Evolutionary conservation across 2,888 invertebrate genomes (phyloP), one percentile per base, ranked within the genome.

Genomic region (Hirtodrosophila confusa): DNA sequence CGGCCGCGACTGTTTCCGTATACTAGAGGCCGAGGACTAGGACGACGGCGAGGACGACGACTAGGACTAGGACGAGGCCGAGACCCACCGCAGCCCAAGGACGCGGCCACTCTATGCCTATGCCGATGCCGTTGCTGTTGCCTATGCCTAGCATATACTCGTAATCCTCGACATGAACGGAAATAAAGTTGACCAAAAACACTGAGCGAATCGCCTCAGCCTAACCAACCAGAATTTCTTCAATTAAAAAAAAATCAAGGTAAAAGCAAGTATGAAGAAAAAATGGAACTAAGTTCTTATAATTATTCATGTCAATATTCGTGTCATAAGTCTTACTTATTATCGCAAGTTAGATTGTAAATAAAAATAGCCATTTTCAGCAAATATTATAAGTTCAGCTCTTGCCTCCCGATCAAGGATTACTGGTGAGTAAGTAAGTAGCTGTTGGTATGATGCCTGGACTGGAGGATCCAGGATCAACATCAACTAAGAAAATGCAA

Each of bases 1-100:
- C 37, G 61, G 70, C 61, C 49, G 45, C 56, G 50, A 63, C 53
- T 54, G 45, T 43, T 51, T 55, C 69, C 48, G 47, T 31, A 35
- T 35, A 63, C 17, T 17, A 17, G 6, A 50, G 17, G 2, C 17
- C 17, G 17, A 17, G 17, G n/a, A n/a, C n/a, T n/a, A n/a, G n/a
- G n/a, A n/a, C n/a, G n/a, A 17, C 17, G n/a, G n/a, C 17, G 17
- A 17, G 17, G 17, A 17, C 17, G n/a, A 35, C 9, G 17, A n/a
- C 33, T 17, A 17, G 24, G 24, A 12, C 27, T 11, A 53, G 37
- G 39, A 29, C 48, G 17, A 36, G 23, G 23, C 36, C 45, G 40
- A 35, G 40, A 17, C 24, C 27, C 10, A 40, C 17, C 35, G 39
- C 11, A 49, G 40, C 48, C 66, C 67, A 71, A 71, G 73, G 71